Percentiles rank a stretch among this genome's conserved stretches.
phyloP scores from a whole-genome alignment of 2,797 vertebrate species.

The Chiloscyllium punctatum region DNA sequence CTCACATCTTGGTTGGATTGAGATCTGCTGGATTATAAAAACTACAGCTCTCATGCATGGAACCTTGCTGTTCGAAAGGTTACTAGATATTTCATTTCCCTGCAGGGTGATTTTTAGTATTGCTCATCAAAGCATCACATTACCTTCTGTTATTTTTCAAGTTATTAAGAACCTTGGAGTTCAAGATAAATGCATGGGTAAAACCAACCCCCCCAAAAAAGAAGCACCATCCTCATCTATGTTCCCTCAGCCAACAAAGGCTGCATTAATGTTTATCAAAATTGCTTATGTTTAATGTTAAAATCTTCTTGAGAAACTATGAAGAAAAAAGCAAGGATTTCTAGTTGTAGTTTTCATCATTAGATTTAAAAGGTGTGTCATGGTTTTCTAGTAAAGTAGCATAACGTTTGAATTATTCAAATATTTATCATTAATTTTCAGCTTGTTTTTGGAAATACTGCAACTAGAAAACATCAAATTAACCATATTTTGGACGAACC shows the following conservation, averaged over 20 bases:
- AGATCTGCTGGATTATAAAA: background rate
- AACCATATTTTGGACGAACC: background rate
- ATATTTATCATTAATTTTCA: slow-evolving; percentile 39
- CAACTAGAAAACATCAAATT: slow-evolving; percentile 39
- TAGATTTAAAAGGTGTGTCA: background rate
- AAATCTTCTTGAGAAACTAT: background rate
- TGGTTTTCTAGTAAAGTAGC: background rate
- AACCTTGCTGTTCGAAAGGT: background rate
- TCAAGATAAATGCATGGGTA: background rate
- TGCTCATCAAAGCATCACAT: background rate
- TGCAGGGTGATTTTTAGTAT: background rate
- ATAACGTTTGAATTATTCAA: background rate
- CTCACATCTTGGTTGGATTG: background rate
- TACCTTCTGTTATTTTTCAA: background rate
- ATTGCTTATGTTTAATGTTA: background rate
- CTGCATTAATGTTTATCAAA: background rate
- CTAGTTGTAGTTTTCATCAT: background rate
- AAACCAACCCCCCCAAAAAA: background rate
- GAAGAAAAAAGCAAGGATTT: background rate
- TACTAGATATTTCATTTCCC: background rate
- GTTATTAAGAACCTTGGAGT: background rate
- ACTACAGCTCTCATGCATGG: too few species aligned
- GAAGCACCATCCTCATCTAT: background rate
- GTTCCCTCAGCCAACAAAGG: background rate
- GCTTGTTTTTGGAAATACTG: slow-evolving; percentile 47